phyloP scores from a whole-genome alignment of 1,140 invertebrate genomes.

The Euura saliciscinereae region DNA sequence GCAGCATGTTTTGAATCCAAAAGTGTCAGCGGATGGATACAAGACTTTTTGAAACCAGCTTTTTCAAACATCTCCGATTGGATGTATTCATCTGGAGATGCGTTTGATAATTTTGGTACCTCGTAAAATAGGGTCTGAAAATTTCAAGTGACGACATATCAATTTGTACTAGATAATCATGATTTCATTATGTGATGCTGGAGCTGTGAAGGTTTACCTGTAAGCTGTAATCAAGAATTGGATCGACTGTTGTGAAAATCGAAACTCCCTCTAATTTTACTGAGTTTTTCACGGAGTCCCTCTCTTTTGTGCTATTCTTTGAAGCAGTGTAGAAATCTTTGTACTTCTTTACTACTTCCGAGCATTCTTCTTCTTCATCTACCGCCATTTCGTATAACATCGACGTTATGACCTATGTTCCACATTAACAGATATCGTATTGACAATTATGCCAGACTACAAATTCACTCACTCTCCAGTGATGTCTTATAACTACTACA shows the following conservation, averaged over 20 bases:
- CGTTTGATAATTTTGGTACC: constrained; percentile 57
- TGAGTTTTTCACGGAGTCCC: constrained; percentile 62
- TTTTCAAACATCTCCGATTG: constrained; percentile 23
- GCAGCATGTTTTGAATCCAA: constrained; percentile 4
- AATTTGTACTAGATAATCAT: constrained; percentile 18
- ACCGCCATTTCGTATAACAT: constrained; percentile 58
- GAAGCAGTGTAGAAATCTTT: constrained; percentile 45
- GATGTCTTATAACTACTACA: too few species aligned
- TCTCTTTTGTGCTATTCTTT: constrained; percentile 42
- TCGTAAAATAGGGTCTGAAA: constrained; percentile 65
- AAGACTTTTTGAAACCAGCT: constrained; percentile 23
- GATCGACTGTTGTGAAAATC: constrained; percentile 65
- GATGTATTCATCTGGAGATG: constrained; percentile 67
- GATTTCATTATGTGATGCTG: constrained; percentile 12
- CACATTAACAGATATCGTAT: constrained; percentile 36
- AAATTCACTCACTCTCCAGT: too few species aligned
- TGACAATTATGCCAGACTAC: background rate
- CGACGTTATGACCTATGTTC: constrained; percentile 40
- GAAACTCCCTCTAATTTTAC: constrained; percentile 6
- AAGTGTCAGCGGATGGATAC: constrained; percentile 21
- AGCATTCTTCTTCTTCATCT: constrained; percentile 32
- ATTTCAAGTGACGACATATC: constrained; percentile 51
- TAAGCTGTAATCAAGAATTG: constrained; percentile 61
- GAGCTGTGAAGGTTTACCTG: constrained; percentile 53
- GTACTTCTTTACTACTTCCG: constrained; percentile 56